Conservation (phyloP, 1,140 invertebrate genomes). For the Hesperophylax magnus region DNA sequence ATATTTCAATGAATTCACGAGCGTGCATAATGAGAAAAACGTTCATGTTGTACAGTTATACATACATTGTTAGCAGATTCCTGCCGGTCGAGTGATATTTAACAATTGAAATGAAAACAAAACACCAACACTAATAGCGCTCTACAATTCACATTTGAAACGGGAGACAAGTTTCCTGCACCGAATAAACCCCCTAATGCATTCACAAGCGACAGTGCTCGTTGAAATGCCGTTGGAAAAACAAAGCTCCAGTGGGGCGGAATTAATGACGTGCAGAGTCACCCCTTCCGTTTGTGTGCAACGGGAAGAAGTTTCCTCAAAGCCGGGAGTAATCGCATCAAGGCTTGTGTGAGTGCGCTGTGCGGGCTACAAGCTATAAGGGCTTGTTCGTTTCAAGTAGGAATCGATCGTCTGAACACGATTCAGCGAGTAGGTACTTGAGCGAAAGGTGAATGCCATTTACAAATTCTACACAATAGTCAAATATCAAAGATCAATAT, state of each 20-base stretch:
- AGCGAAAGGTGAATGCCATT: too few relatives aligned
- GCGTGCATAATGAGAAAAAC: too few relatives aligned
- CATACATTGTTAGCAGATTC: too few relatives aligned
- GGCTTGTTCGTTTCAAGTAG: neutral
- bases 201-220: neutral
- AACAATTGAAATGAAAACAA: slow-evolving; percentile 9
- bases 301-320: too few relatives aligned
- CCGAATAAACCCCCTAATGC: neutral
- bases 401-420: neutral
- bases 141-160: neutral
- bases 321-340: slow-evolving; percentile 15
- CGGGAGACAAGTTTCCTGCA: neutral
- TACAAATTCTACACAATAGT: too few relatives aligned
- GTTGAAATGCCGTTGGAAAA: slow-evolving; percentile 16
- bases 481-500: too few relatives aligned
- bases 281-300: slow-evolving; percentile 1
- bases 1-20: too few relatives aligned
- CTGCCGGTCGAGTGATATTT: neutral
- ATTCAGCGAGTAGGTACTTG: neutral
- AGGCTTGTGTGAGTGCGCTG: neutral
- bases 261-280: slow-evolving; percentile 10
- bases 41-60: too few relatives aligned
- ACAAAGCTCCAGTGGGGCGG: neutral
- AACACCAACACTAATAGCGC: neutral
- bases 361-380: too few relatives aligned